These are phyloP conservation scores for Rachycentron canadum DNA, from an alignment of 2,797 vertebrate species.

Conservation along the genomic window DNA sequence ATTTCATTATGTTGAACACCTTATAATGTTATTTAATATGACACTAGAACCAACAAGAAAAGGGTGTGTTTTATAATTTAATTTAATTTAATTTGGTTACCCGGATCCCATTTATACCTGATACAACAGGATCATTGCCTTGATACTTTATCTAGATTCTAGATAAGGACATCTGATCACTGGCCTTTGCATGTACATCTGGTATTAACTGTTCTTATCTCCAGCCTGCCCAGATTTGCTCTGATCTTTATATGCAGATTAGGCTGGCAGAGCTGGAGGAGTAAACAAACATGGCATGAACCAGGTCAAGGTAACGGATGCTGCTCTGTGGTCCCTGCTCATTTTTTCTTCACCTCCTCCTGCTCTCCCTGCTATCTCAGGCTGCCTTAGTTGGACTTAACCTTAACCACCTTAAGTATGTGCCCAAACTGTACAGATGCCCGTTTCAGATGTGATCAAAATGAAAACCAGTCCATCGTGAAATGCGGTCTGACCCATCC, in stretches of 20 bases:
- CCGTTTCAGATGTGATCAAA: background rate
- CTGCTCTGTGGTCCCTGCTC: background rate
- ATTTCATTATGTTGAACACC: background rate
- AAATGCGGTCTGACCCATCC: too few species aligned
- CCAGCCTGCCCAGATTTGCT: background rate
- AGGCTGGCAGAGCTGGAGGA: constrained; percentile 11
- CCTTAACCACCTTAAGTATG: background rate
- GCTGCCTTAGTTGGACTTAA: background rate
- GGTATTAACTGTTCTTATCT: background rate
- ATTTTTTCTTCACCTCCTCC: background rate
- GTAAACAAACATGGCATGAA: constrained; percentile 10
- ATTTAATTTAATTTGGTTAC: background rate
- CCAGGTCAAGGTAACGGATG: constrained; percentile 4
- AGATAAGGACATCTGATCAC: background rate
- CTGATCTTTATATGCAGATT: constrained; percentile 17
- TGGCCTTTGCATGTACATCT: background rate
- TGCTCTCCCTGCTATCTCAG: background rate
- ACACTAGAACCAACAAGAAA: too few species aligned
- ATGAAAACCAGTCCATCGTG: too few species aligned
- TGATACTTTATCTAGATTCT: background rate
- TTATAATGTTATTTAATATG: too few species aligned
- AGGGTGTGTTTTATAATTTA: background rate
- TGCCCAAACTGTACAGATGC: background rate
- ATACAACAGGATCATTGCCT: background rate
- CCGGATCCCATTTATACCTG: background rate